Base-by-base conservation (phyloP, 2,113 vertebrate genomes). In the Sorex araneus region DNA sequence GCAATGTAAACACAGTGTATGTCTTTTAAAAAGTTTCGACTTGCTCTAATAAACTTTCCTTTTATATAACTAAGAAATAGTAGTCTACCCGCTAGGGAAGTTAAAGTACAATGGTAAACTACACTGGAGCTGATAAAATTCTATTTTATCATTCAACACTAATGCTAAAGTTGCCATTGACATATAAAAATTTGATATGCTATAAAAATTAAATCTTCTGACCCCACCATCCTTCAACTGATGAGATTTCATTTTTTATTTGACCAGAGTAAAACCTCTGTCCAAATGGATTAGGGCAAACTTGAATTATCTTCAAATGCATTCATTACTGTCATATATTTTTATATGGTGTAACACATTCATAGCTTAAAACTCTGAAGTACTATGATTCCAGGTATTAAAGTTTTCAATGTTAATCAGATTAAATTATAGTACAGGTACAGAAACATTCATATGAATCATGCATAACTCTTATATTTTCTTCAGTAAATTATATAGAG, bases 171-270 rank as follows among this genome's bases (percentile, higher is more conserved):
- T 97, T 97, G 95, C 74, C 97, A 98, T 97, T 98, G 98, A 98
- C 97, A 98, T 90, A 97, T 88, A 97, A 97, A 98, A 98, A 98
- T 97, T 96, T 97, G 96, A 97, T 97, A 98, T 96, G 95, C 94
- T 89, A 97, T 90, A 98, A 97, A 97, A 98, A 98, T 97, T 98
- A 97, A 97, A 97, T 97, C 96, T 97, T 97, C 94, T 98, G 97
- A 98, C 97, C 95, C 94, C 75, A 92, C 79, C 88, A 97, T 97
- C 96, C 83, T 98, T 97, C 96, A 97, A 92, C 76, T 98, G 98
- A 98, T 98, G 97, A 98, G 97, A 98, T 98, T 98, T 98, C 96
- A 97, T 97, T 97, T 98, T 97, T 98, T 97, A 98, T 98, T 97
- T 98, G 97, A 98, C 97, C 96, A 98, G 95, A 97, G 95, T 97